Percentiles rank a stretch among this genome's conserved stretches.
phyloP scores from a whole-genome alignment of 2,113 vertebrate genomes.

The Malaclemys terrapin region DNA sequence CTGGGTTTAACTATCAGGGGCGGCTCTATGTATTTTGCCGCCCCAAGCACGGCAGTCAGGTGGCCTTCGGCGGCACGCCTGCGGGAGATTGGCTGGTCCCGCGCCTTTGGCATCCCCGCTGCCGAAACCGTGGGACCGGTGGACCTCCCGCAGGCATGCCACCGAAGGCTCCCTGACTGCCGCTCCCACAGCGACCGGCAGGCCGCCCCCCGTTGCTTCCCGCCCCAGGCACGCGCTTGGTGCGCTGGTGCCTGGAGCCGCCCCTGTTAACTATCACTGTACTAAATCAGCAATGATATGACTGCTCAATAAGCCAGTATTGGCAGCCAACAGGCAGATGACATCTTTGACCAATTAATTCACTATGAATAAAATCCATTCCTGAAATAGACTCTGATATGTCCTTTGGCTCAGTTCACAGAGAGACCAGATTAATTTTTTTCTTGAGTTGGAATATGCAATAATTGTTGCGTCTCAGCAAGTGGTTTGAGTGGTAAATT shows the following conservation, averaged over 20 bases:
- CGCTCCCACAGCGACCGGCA: too few relatives aligned
- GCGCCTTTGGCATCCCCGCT: too few relatives aligned
- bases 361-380: background rate
- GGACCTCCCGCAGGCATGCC: too few relatives aligned
- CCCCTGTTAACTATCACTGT: background rate
- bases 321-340: background rate
- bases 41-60: too few relatives aligned
- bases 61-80: too few relatives aligned
- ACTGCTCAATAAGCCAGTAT: rapidly evolving
- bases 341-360: background rate
- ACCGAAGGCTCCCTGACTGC: too few relatives aligned
- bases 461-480: background rate
- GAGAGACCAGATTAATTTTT: background rate
- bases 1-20: background rate
- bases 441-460: background rate
- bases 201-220: too few relatives aligned
- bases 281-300: background rate
- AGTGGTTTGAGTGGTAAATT: background rate
- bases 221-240: too few relatives aligned
- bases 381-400: background rate
- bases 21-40: too few relatives aligned
- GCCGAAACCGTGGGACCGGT: too few relatives aligned
- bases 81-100: too few relatives aligned
- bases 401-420: background rate
- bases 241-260: too few relatives aligned